phyloP scores from a whole-genome alignment of 2,888 invertebrate species.

The Lacanobia wlatinum region DNA sequence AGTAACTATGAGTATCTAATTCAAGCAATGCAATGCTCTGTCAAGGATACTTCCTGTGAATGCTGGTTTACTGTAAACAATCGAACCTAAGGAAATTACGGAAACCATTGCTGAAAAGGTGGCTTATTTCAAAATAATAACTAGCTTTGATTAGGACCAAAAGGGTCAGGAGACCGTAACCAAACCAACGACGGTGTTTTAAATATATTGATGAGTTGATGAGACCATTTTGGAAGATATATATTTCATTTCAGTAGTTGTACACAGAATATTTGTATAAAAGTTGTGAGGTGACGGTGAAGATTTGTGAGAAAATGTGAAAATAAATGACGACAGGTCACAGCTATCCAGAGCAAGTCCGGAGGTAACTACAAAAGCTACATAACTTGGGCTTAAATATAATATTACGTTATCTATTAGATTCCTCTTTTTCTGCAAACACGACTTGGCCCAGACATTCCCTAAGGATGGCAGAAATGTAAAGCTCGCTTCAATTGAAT shows the following conservation, averaged over 20 bases:
- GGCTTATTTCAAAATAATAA: background rate
- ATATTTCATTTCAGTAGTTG: slow-evolving; percentile 10
- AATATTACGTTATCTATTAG: slow-evolving; percentile 27
- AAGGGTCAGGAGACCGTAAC: background rate
- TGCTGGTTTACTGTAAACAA: no score
- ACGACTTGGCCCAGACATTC: slow-evolving; percentile 15
- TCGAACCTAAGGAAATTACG: background rate
- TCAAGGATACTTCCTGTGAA: no score
- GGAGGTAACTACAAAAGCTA: slow-evolving; percentile 46
- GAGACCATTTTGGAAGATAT: slow-evolving; percentile 15
- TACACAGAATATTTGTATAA: no score
- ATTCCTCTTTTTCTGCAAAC: slow-evolving; percentile 29
- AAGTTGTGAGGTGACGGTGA: slow-evolving; percentile 1
- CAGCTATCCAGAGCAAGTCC: slow-evolving; percentile 9
- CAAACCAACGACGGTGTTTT: slow-evolving; percentile 7
- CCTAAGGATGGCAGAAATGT: slow-evolving; percentile 16
- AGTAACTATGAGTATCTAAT: no score
- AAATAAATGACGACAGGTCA: slow-evolving; percentile 23
- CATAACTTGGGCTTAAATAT: slow-evolving; percentile 28
- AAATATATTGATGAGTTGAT: slow-evolving; percentile 6
- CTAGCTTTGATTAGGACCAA: background rate
- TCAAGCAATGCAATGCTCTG: no score
- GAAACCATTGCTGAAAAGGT: background rate
- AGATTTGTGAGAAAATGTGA: slow-evolving; percentile 19
- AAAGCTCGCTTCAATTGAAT: slow-evolving; percentile 40